Conservation (phyloP, 1,140 invertebrate genomes). For the Drosophila pseudoananassae region DNA sequence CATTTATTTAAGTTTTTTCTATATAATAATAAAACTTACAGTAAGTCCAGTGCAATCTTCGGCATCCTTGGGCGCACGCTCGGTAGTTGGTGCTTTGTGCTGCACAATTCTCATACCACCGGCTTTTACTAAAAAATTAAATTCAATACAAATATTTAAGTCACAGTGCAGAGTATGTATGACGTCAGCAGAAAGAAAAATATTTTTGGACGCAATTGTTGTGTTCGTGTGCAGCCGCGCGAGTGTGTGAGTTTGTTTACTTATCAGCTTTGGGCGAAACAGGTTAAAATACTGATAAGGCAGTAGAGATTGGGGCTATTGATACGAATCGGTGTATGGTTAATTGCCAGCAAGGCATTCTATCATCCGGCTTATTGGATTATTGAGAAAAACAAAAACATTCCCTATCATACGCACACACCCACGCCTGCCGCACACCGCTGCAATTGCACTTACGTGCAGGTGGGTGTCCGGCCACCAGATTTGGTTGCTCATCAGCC, state of each 20-base stretch:
- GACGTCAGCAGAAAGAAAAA: slow-evolving; percentile 53
- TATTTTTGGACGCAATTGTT: slow-evolving; percentile 40
- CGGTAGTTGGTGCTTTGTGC: slow-evolving; percentile 89
- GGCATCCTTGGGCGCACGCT: slow-evolving; percentile 87
- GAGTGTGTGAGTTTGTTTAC: slow-evolving; percentile 29
- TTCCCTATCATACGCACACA: slow-evolving; percentile 9
- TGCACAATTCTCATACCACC: slow-evolving; percentile 96
- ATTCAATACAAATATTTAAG: slow-evolving; percentile 8
- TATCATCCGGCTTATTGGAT: slow-evolving; percentile 85
- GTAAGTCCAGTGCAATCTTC: slow-evolving; percentile 84
- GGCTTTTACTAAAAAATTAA: slow-evolving; percentile 90
- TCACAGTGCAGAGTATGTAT: slow-evolving; percentile 18
- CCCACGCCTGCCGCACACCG: slow-evolving; percentile 10
- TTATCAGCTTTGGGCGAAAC: slow-evolving; percentile 54
- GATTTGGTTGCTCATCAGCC: slow-evolving; percentile 87
- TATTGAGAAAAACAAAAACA: slow-evolving; percentile 60
- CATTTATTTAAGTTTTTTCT: slow-evolving; percentile 9
- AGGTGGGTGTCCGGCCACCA: slow-evolving; percentile 93
- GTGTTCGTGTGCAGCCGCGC: not conserved
- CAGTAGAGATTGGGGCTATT: slow-evolving; percentile 39
- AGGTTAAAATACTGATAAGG: slow-evolving; percentile 57
- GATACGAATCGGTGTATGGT: slow-evolving; percentile 17
- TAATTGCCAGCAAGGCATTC: slow-evolving; percentile 36
- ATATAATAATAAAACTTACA: slow-evolving; percentile 38
- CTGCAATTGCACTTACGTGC: slow-evolving; percentile 87